Evolutionary conservation across 2,113 vertebrate species (phyloP).

Genomic region (Nipponia nippon): DNA sequence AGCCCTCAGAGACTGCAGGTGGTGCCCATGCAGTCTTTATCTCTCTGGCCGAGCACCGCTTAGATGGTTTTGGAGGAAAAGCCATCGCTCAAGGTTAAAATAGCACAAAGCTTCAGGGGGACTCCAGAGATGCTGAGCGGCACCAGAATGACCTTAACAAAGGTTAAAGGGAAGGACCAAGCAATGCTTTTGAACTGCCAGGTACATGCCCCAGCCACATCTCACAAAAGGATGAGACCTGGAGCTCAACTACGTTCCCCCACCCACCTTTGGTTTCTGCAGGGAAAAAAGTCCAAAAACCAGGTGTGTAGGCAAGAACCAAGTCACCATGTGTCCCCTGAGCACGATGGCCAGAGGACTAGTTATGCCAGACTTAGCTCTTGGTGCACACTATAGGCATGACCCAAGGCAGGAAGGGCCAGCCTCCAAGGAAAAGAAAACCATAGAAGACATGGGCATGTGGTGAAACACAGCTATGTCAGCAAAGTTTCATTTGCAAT

Average conservation of each 20-base stretch:
- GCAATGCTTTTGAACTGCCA: neutral
- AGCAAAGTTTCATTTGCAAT: neutral
- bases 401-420: neutral
- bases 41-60: neutral
- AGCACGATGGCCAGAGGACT: neutral
- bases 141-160: neutral
- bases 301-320: neutral
- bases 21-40: neutral
- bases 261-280: neutral
- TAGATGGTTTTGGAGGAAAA: neutral
- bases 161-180: neutral
- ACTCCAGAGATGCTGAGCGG: neutral
- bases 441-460: neutral
- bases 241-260: neutral
- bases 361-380: neutral
- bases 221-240: neutral
- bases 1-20: neutral
- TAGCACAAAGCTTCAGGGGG: neutral
- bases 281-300: neutral
- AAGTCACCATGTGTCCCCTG: neutral
- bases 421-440: neutral
- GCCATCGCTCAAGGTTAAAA: neutral
- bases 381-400: neutral
- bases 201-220: neutral
- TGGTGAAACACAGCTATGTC: neutral